A percentile compares a stretch with the other conserved stretches of the same genome.
Conservation (phyloP, 2,888 invertebrate species). For the Pegoplata infirma region DNA sequence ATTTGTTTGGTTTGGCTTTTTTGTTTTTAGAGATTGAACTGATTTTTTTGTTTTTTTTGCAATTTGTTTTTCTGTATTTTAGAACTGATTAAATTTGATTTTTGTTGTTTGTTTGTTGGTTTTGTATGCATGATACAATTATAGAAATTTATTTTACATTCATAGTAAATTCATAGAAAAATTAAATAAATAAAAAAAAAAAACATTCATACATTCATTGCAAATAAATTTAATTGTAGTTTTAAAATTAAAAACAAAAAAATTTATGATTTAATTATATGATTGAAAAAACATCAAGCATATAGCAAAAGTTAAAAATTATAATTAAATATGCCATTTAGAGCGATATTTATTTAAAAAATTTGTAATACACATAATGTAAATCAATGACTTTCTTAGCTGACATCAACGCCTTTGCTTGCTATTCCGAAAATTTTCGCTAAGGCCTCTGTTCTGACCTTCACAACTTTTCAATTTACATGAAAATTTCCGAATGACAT, state of each 20-base stretch:
- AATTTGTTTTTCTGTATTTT: background rate
- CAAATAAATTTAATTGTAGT: too few species aligned
- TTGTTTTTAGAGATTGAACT: constrained; percentile 1
- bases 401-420: too few species aligned
- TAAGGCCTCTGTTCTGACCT: too few species aligned
- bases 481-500: too few species aligned
- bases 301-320: background rate
- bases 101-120: background rate
- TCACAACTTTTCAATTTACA: too few species aligned
- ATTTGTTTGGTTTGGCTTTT: constrained; percentile 30
- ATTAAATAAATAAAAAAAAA: constrained; percentile 12
- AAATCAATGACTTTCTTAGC: too few species aligned
- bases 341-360: too few species aligned
- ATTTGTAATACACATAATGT: too few species aligned
- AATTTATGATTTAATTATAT: background rate
- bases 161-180: background rate
- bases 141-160: constrained; percentile 10
- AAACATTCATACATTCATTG: constrained; percentile 34
- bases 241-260: background rate
- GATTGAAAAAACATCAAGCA: constrained; percentile 9
- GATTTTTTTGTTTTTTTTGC: too few species aligned
- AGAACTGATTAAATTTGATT: background rate
- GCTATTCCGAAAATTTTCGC: too few species aligned
- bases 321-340: background rate
- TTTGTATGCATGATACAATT: constrained; percentile 18